These are phyloP conservation scores for Brenthis ino DNA, from an alignment of 2,888 invertebrate genomes.

Conservation along the genomic window DNA sequence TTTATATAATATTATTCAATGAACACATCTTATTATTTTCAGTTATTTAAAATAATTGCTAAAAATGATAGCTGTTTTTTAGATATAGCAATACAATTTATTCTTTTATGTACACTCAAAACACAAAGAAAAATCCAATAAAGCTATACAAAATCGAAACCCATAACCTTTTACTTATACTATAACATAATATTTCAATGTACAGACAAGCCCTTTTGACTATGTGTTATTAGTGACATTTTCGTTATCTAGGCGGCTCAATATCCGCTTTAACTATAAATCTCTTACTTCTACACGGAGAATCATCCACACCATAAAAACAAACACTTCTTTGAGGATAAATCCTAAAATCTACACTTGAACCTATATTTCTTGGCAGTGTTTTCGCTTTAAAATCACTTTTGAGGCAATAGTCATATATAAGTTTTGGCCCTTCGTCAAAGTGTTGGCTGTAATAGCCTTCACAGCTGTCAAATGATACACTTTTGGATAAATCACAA, in stretches of 20 bases:
- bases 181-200: neutral
- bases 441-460: slow-evolving; percentile 73
- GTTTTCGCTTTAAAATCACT: slow-evolving; percentile 71
- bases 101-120: no score
- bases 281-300: slow-evolving; percentile 50
- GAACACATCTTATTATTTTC: no score
- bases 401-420: slow-evolving; percentile 73
- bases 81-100: no score
- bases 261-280: slow-evolving; percentile 68
- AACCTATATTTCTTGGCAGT: slow-evolving; percentile 69
- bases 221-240: slow-evolving; percentile 11
- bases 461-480: slow-evolving; percentile 62
- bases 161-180: neutral
- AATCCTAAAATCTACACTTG: slow-evolving; percentile 60
- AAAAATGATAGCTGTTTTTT: no score
- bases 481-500: slow-evolving; percentile 60
- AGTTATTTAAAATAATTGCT: no score
- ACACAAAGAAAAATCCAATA: no score
- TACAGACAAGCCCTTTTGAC: neutral
- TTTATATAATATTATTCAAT: no score
- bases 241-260: slow-evolving; percentile 71
- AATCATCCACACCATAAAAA: slow-evolving; percentile 62
- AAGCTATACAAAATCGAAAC: no score
- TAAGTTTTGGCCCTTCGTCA: slow-evolving; percentile 63
- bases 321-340: slow-evolving; percentile 64